Conservation (phyloP, 2,797 vertebrate species). For the Phrynocephalus vlangalii region DNA sequence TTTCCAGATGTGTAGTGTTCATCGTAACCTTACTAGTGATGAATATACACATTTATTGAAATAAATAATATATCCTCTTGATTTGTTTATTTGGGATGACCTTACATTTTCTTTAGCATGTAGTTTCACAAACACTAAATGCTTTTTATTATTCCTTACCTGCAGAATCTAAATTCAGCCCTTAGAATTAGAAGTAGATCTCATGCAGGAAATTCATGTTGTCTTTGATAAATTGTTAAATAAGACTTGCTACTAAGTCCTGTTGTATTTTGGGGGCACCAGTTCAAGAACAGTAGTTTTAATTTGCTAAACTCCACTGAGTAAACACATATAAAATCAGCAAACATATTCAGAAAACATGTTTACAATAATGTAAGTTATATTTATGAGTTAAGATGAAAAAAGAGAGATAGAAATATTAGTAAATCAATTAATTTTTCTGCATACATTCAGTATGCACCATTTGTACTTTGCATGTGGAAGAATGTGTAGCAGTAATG, state of each 20-base stretch:
- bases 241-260: slow-evolving; percentile 51
- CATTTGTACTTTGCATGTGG: slow-evolving; percentile 75
- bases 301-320: slow-evolving; percentile 65
- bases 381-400: slow-evolving; percentile 49
- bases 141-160: slow-evolving; percentile 9
- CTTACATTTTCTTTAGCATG: slow-evolving; percentile 21
- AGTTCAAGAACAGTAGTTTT: slow-evolving; percentile 58
- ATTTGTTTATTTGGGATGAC: slow-evolving; percentile 38
- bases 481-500: slow-evolving; percentile 65
- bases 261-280: slow-evolving; percentile 63
- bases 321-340: slow-evolving; percentile 71
- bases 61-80: not conserved
- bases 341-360: slow-evolving; percentile 46
- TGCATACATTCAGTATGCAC: slow-evolving; percentile 70
- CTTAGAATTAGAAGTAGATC: slow-evolving; percentile 64
- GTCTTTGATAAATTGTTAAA: slow-evolving; percentile 70
- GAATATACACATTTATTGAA: slow-evolving; percentile 43
- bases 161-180: slow-evolving; percentile 57
- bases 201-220: slow-evolving; percentile 67
- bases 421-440: slow-evolving; percentile 57
- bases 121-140: slow-evolving; percentile 28
- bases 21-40: not conserved
- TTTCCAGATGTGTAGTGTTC: not conserved
- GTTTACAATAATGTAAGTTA: slow-evolving; percentile 52
- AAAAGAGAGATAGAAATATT: slow-evolving; percentile 51